A percentile compares a stretch with the other conserved stretches of the same genome.
Conservation (phyloP, 2,113 vertebrate species). For the Prolemur simus region DNA sequence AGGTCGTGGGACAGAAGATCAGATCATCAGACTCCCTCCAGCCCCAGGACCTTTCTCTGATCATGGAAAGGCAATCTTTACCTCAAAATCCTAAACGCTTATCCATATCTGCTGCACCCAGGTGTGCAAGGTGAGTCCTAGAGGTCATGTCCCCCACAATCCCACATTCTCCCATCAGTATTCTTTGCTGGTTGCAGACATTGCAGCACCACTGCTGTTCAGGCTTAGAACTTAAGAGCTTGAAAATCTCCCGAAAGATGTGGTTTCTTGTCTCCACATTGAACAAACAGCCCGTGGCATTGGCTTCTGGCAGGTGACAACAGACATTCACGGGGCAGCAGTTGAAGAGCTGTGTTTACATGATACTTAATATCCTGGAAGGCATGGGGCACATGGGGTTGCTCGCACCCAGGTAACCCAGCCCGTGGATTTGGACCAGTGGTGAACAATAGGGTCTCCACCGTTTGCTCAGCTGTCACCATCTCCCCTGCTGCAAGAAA, state of each 20-base stretch:
- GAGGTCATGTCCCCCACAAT: neutral
- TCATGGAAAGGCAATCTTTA: neutral
- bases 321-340: neutral
- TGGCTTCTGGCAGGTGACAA: conserved; percentile 8
- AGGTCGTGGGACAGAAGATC: neutral
- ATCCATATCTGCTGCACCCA: too few relatives aligned
- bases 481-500: neutral
- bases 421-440: neutral
- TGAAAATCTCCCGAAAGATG: conserved; percentile 15
- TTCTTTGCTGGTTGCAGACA: neutral
- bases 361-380: conserved; percentile 42
- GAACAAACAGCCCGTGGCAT: neutral
- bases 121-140: neutral
- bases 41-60: neutral
- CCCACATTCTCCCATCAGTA: neutral
- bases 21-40: neutral
- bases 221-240: neutral
- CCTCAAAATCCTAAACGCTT: neutral
- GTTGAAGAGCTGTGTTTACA: conserved; percentile 17
- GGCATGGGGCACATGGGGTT: neutral
- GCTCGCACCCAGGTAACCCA: conserved; percentile 40
- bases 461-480: neutral
- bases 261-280: neutral
- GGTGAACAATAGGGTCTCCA: neutral
- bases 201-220: neutral